Evolutionary conservation across 2,888 invertebrate species (phyloP).

Genomic region (Pomacea canaliculata): DNA sequence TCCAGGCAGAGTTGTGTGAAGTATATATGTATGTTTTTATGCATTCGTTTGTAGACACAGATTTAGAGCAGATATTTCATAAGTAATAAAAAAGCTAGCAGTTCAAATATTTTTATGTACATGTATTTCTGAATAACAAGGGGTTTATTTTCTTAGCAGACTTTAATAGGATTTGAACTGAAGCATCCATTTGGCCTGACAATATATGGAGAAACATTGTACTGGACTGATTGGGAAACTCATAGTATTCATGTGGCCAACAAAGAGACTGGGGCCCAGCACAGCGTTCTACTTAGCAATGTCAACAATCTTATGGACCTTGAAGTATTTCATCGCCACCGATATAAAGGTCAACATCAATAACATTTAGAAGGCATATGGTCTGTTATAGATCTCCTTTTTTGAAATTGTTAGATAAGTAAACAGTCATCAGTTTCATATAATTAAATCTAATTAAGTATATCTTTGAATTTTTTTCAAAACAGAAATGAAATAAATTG

Average conservation of each 20-base stretch:
- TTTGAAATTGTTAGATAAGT: no score
- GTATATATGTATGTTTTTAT: background rate
- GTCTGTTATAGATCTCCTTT: no score
- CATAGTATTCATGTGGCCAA: constrained; percentile 85
- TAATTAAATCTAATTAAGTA: no score
- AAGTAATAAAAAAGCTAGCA: no score
- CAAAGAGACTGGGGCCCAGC: constrained; percentile 63
- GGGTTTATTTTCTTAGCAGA: constrained; percentile 36
- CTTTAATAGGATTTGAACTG: constrained; percentile 76
- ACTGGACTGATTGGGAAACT: constrained; percentile 94
- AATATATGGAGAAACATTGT: constrained; percentile 88
- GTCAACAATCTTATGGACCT: constrained; percentile 92
- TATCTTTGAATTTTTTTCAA: no score
- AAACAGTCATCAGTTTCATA: no score
- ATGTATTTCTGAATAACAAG: no score
- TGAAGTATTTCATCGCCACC: constrained; percentile 72
- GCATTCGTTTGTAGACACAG: background rate
- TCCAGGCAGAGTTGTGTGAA: background rate
- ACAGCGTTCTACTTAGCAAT: constrained; percentile 79
- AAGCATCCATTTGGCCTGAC: constrained; percentile 92
- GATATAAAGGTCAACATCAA: constrained; percentile 62
- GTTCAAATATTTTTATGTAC: no score
- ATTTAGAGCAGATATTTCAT: no score
- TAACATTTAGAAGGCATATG: no score
- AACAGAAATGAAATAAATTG: no score